Conservation (phyloP, 1,140 invertebrate species). For the Mesaphorura yosii region DNA sequence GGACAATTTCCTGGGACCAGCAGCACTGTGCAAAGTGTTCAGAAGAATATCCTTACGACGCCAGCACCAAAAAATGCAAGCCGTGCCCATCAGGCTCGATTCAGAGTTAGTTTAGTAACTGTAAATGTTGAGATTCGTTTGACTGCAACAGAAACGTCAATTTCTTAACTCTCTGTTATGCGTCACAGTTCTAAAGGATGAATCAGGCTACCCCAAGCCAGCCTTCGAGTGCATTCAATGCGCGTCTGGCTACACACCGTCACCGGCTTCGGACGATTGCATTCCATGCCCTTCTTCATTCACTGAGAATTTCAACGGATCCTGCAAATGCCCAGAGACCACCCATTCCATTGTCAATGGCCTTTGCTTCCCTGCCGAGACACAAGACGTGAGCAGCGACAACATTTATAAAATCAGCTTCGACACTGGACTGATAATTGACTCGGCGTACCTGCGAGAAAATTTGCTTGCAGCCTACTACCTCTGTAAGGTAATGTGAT, state of each 20-base stretch:
- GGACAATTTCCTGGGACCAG: conserved; percentile 31
- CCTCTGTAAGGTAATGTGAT: conserved; percentile 42
- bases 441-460: conserved; percentile 42
- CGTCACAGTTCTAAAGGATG: conserved; percentile 39
- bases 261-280: conserved; percentile 36
- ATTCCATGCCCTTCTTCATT: conserved; percentile 37
- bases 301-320: conserved; percentile 10
- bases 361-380: conserved; percentile 36
- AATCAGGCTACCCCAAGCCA: conserved; percentile 36
- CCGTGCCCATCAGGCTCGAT: conserved; percentile 35
- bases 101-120: conserved; percentile 33
- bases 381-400: conserved; percentile 34
- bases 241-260: conserved; percentile 38
- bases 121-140: conserved; percentile 13
- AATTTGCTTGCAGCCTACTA: conserved; percentile 40
- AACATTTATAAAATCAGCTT: conserved; percentile 37
- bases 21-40: conserved; percentile 36
- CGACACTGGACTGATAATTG: conserved; percentile 33
- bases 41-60: conserved; percentile 8
- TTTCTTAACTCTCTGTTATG: background rate
- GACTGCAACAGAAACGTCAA: background rate
- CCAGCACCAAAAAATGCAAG: conserved; percentile 30
- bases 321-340: conserved; percentile 32
- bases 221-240: conserved; percentile 39
- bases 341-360: conserved; percentile 33